Evolutionary conservation across 2,888 invertebrate genomes (phyloP).

Genomic region (Hecatera dysodea): DNA sequence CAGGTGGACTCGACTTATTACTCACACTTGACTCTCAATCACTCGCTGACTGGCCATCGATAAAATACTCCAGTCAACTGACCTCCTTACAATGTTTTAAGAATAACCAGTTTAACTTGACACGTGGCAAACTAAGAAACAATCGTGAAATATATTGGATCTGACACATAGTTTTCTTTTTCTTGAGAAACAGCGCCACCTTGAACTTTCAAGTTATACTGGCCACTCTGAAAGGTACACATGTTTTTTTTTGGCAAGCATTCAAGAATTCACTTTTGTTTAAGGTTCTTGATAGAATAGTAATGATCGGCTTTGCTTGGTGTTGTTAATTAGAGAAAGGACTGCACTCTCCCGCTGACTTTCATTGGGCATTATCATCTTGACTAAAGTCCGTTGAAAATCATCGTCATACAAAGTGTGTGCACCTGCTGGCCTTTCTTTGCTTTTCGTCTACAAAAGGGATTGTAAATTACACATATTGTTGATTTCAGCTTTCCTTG

Average conservation of each 20-base stretch:
- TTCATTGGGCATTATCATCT: slow-evolving; percentile 22
- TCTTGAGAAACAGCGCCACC: not conserved
- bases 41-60: slow-evolving; percentile 16
- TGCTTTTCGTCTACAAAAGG: not conserved
- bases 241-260: slow-evolving; percentile 36
- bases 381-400: not conserved
- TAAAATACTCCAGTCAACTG: slow-evolving; percentile 39
- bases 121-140: not conserved
- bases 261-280: slow-evolving; percentile 53
- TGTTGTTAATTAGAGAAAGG: slow-evolving; percentile 47
- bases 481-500: not conserved
- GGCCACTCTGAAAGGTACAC: not conserved
- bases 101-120: slow-evolving; percentile 7
- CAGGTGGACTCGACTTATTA: slow-evolving; percentile 48
- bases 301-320: slow-evolving; percentile 35
- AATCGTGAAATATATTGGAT: not conserved
- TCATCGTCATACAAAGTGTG: not conserved
- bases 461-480: not conserved
- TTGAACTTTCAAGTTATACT: slow-evolving; percentile 22
- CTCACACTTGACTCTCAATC: slow-evolving; percentile 43
- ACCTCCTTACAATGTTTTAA: slow-evolving; percentile 40
- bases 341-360: slow-evolving; percentile 20
- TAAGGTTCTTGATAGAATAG: slow-evolving; percentile 34
- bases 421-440: not conserved
- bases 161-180: not conserved